Evolutionary conservation across 2,113 vertebrate species (phyloP).

Genomic region (Gadus chalcogrammus): DNA sequence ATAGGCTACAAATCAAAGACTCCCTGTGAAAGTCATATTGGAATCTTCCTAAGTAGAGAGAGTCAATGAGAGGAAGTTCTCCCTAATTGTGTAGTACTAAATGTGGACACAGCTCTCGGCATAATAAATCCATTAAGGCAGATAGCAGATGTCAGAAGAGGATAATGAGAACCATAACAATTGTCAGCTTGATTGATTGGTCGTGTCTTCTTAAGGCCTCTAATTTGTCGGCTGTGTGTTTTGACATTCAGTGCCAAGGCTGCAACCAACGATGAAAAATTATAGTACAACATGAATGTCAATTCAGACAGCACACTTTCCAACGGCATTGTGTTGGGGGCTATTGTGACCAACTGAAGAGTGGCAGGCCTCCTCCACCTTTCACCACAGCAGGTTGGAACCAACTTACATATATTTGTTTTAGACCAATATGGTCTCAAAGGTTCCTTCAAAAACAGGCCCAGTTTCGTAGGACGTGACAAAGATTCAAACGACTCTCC

Average conservation of each 20-base stretch:
- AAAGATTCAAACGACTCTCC: neutral
- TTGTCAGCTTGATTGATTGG: conserved; percentile 35
- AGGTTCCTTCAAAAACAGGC: too few relatives aligned
- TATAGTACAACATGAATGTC: conserved; percentile 8
- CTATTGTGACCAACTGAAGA: too few relatives aligned
- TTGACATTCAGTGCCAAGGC: conserved; percentile 36
- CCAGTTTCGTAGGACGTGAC: neutral
- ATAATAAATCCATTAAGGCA: conserved; percentile 40
- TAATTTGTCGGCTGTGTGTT: conserved; percentile 18
- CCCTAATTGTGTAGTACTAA: neutral
- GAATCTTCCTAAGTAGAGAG: too few relatives aligned
- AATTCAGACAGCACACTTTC: neutral
- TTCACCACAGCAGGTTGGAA: too few relatives aligned
- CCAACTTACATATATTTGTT: too few relatives aligned
- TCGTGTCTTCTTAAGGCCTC: conserved; percentile 51
- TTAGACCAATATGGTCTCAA: conserved; percentile 13
- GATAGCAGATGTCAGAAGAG: conserved; percentile 20
- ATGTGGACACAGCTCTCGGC: conserved; percentile 3
- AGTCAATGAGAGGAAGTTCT: too few relatives aligned
- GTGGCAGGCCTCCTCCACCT: too few relatives aligned
- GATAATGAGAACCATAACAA: conserved; percentile 18
- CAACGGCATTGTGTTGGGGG: too few relatives aligned
- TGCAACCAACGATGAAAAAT: conserved; percentile 9
- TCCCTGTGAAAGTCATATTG: too few relatives aligned
- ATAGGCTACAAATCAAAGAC: too few relatives aligned